Base-by-base conservation (phyloP, 2,113 vertebrate species). In the Amia ocellicauda region DNA sequence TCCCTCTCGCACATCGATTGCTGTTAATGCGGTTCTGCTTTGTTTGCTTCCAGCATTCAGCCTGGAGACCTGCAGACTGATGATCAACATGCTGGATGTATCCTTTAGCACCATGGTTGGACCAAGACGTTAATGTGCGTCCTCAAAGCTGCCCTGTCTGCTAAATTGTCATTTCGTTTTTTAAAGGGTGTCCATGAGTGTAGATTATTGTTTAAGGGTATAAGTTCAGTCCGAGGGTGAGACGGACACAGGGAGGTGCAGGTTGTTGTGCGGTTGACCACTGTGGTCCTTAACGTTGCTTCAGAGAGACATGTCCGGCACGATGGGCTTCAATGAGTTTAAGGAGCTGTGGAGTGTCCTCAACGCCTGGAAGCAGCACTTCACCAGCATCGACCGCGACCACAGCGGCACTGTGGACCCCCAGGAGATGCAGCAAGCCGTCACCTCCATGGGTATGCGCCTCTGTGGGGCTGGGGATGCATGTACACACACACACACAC, bases 71-170 rank as follows among this genome's bases (percentile, higher is more conserved):
- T 99, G 97, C 78, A 89, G 90, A 50, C 89, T 98, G 69, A 99
- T 99, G 97, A 91, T 99, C 77, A 86, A 81, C 64, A 98, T 99
- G 97, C 72, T 98, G 80, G 95, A 98, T 60, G 97, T 99, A 99
- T 98, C 97, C 91, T 98, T 93, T 78, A 52, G 14, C 16, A 31
- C 10, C 31, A 14, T 2, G 41, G 43, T 42, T 27, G 23, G 28
- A 40, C 54, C 47, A 29, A 20, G 24, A 19, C 59, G 22, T n/a
- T n/a, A n/a, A n/a, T n/a, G n/a, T n/a, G n/a, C n/a, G n/a, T n/a
- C n/a, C n/a, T n/a, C n/a, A n/a, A n/a, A n/a, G n/a, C n/a, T n/a
- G n/a, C n/a, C n/a, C n/a, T n/a, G n/a, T n/a, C n/a, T n/a, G n/a
- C n/a, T n/a, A n/a, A n/a, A n/a, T n/a, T n/a, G n/a, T n/a, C n/a